Evolutionary conservation across 2,113 vertebrate species (phyloP).

Genomic region (Erinaceus europaeus): DNA sequence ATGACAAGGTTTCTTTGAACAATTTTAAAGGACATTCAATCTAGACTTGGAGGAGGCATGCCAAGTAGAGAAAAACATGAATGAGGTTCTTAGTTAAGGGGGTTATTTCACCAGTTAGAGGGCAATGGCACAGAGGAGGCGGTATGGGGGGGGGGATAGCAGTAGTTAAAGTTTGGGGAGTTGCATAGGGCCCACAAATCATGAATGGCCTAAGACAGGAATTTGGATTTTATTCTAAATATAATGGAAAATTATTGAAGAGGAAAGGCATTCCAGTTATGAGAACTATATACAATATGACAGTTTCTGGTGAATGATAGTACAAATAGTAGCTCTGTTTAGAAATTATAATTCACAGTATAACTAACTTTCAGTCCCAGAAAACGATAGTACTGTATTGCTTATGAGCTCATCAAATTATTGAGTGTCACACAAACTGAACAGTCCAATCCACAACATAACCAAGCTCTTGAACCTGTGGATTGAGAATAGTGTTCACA

Average conservation of each 20-base stretch:
- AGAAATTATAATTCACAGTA: neutral
- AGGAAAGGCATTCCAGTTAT: neutral
- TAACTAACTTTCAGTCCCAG: neutral
- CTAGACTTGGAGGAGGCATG: neutral
- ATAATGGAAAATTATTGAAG: neutral
- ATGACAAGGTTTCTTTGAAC: neutral
- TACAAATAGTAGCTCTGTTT: neutral
- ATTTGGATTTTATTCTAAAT: neutral
- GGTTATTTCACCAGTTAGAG: neutral
- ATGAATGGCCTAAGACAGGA: neutral
- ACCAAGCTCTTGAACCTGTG: neutral
- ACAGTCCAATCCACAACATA: neutral
- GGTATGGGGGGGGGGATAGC: no score
- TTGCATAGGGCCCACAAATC: neutral
- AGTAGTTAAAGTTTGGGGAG: neutral
- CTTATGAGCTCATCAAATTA: neutral
- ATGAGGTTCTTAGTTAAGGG: neutral
- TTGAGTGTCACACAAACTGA: neutral
- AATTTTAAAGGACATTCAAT: neutral
- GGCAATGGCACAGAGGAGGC: neutral
- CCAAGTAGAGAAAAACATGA: neutral
- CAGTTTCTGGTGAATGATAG: neutral
- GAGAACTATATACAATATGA: neutral
- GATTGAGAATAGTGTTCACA: neutral
- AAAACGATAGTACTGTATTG: neutral